Evolutionary conservation across 2,888 invertebrate genomes (phyloP), one percentile per base, ranked within the genome.

Genomic region (Ophraella communa): DNA sequence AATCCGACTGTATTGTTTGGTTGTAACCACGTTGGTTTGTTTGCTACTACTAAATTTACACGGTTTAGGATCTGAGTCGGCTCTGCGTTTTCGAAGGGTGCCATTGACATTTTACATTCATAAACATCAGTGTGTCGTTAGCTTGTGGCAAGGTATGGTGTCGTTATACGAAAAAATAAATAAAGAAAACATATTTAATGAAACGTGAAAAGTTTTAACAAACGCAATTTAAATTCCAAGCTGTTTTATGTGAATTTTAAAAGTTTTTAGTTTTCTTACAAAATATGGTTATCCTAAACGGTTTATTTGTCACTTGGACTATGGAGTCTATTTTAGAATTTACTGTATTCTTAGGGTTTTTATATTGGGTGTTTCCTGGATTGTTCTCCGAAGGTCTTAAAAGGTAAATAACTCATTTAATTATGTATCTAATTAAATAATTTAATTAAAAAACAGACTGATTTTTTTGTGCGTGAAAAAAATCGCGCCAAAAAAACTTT

Each of bases 301-400:
- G 68, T 47, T 44, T 68, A 64, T 70, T 67, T 20, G 64, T 71
- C 7, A 66, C 64, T 17, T 71, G 67, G 64, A 70, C 69, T n/a
- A 78, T 80, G 79, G 79, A 80, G 62, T 72, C 76, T 52, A 73
- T 79, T 53, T 68, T 79, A 68, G 80, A 81, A 69, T 74, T 76
- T 55, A 66, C 75, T 11, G 77, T 80, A 70, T 78, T 78, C 58
- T 55, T 74, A 14, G 74, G 72, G 45, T 75, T 76, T 53, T 56
- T 76, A 27, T 76, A 80, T 68, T 81, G 81, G 81, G 72, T 78
- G 23, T 81, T 78, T 68, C 80, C 81, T n/a, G 74, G 74, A 51
- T 67, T 78, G 44, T 79, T 80, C 68, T 73, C 72, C 0, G 73
- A 76, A 63, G 78, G 78, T 35, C 70, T 77, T 35, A 73, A 71